Percentiles rank a stretch among this genome's conserved stretches.
Conservation (phyloP, 1,140 invertebrate genomes). For the Epicauta chinensis region DNA sequence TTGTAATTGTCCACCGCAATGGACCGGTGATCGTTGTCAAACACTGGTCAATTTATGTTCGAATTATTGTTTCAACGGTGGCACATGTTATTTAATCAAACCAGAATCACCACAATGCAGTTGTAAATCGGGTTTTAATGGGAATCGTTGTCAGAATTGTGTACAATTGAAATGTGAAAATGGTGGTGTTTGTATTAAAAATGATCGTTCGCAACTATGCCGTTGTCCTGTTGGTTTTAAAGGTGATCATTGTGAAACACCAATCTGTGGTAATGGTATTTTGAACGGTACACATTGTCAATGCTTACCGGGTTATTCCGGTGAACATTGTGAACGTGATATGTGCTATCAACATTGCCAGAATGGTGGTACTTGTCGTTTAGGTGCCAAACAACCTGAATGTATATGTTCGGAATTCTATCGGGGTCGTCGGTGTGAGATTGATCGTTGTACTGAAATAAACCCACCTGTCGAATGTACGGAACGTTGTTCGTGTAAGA, state of each 20-base stretch:
- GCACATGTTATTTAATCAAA: slow-evolving; percentile 44
- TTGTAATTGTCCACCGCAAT: slow-evolving; percentile 58
- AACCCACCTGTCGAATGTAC: slow-evolving; percentile 13
- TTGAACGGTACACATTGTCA: slow-evolving; percentile 29
- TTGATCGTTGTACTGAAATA: slow-evolving; percentile 23
- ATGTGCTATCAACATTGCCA: slow-evolving; percentile 49
- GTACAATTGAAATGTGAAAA: slow-evolving; percentile 34
- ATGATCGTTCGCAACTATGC: slow-evolving; percentile 23
- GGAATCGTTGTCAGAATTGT: slow-evolving; percentile 37
- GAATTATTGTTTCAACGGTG: slow-evolving; percentile 53
- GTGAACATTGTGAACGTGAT: slow-evolving; percentile 52
- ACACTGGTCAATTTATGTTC: slow-evolving; percentile 47
- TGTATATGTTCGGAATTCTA: slow-evolving; percentile 45
- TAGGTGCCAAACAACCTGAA: slow-evolving; percentile 34
- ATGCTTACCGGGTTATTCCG: slow-evolving; percentile 49
- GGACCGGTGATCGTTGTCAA: slow-evolving; percentile 62
- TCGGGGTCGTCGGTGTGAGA: slow-evolving; percentile 45
- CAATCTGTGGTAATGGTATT: slow-evolving; percentile 20
- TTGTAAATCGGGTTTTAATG: slow-evolving; percentile 51
- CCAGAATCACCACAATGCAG: slow-evolving; percentile 47
- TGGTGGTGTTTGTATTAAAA: slow-evolving; percentile 33
- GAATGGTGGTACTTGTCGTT: slow-evolving; percentile 49
- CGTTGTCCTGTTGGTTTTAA: slow-evolving; percentile 31
- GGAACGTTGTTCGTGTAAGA: slow-evolving; percentile 18
- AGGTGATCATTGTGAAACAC: slow-evolving; percentile 28